Evolutionary conservation across 2,113 vertebrate species (phyloP).

Genomic region (Pandion haliaetus): DNA sequence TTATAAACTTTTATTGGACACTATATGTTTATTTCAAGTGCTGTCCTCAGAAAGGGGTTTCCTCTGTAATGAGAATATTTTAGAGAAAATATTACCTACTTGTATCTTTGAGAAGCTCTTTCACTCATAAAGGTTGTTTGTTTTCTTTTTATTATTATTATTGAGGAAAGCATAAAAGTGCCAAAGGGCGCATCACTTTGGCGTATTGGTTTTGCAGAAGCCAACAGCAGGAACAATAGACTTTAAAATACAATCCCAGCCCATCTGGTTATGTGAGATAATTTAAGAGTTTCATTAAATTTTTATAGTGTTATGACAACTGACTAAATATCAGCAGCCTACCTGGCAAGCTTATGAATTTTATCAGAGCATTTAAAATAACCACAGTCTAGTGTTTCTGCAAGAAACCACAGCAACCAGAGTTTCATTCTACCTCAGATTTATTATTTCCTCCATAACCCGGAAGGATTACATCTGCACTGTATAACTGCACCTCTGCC

Average conservation of each 20-base stretch:
- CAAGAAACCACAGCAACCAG: background rate
- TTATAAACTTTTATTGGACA: background rate
- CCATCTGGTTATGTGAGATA: background rate
- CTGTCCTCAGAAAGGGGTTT: background rate
- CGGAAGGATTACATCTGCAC: background rate
- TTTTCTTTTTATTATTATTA: background rate
- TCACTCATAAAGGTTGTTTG: background rate
- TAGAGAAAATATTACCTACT: background rate
- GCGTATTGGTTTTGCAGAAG: background rate
- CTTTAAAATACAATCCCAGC: background rate
- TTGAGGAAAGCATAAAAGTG: background rate
- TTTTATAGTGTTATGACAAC: conserved; percentile 7
- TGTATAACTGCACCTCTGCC: background rate
- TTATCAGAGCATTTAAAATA: background rate
- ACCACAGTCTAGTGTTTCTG: background rate
- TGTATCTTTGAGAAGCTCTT: background rate
- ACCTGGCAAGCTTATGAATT: background rate
- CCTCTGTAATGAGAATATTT: background rate
- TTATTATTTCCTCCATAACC: background rate
- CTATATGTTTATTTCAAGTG: background rate
- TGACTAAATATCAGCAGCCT: background rate
- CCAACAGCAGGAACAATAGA: background rate
- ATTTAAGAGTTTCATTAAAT: background rate
- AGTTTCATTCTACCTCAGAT: background rate
- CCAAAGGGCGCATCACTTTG: background rate